These are phyloP conservation scores for Reinhardtius hippoglossoides DNA, from an alignment of 2,113 vertebrate genomes.

Conservation along the genomic window DNA sequence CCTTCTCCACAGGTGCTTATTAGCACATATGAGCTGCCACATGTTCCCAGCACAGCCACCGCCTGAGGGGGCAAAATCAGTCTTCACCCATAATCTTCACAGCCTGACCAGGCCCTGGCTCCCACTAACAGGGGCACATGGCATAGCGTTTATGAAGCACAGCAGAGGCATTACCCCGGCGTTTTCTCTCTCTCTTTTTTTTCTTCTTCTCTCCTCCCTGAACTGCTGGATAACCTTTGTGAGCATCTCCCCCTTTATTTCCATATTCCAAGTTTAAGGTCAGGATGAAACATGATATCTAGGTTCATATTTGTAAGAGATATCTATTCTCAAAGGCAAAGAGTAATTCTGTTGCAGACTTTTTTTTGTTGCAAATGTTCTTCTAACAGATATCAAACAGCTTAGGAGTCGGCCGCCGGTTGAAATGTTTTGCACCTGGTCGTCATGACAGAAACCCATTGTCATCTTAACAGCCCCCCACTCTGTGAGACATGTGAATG, in stretches of 20 bases:
- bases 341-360: conserved; percentile 46
- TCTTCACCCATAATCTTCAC: conserved; percentile 81
- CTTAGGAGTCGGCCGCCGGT: conserved; percentile 39
- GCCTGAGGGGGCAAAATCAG: conserved; percentile 82
- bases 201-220: conserved; percentile 40
- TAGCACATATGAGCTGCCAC: conserved; percentile 86
- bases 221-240: conserved; percentile 66
- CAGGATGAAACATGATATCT: conserved; percentile 51
- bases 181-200: conserved; percentile 35
- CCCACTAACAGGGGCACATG: conserved; percentile 70
- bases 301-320: conserved; percentile 47
- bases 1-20: conserved; percentile 85
- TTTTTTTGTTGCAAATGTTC: conserved; percentile 54
- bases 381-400: conserved; percentile 69
- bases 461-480: conserved; percentile 79
- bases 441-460: conserved; percentile 80
- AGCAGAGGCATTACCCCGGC: conserved; percentile 57
- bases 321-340: conserved; percentile 61
- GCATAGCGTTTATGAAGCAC: conserved; percentile 64
- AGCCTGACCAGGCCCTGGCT: conserved; percentile 74
- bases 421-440: conserved; percentile 83
- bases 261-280: conserved; percentile 63
- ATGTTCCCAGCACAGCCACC: conserved; percentile 78
- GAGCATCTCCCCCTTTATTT: conserved; percentile 60
- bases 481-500: conserved; percentile 74